Evolutionary conservation across 2,797 vertebrate genomes (phyloP).

Genomic region (Sebastes glaucus): DNA sequence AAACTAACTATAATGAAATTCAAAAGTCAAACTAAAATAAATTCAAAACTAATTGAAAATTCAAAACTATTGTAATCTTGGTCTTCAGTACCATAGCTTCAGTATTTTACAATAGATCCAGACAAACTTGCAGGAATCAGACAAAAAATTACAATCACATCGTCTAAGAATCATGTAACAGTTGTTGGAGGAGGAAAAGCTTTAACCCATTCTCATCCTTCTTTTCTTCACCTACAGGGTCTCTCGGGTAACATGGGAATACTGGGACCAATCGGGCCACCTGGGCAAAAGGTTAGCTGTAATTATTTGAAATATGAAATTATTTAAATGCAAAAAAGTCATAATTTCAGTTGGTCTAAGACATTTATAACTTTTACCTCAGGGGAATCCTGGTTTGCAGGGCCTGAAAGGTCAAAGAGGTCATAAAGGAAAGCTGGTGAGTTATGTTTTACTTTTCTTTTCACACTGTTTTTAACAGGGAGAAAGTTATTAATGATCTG

Average conservation of each 20-base stretch:
- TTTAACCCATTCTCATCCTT: background rate
- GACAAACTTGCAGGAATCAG: background rate
- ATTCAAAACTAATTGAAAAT: no score
- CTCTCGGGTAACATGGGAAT: conserved; percentile 69
- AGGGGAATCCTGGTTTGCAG: conserved; percentile 76
- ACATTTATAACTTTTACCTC: background rate
- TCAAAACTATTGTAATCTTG: no score
- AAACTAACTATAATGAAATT: no score
- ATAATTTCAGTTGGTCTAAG: background rate
- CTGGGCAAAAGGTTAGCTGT: conserved; percentile 74
- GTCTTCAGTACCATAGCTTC: background rate
- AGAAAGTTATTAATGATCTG: background rate
- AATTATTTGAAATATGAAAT: background rate
- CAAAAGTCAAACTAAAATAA: no score
- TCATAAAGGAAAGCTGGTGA: conserved; percentile 74
- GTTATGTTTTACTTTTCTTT: background rate
- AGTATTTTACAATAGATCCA: background rate
- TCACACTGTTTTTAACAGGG: background rate
- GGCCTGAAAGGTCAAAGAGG: conserved; percentile 74
- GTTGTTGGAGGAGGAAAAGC: background rate
- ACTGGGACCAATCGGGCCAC: conserved; percentile 66
- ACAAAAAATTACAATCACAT: background rate
- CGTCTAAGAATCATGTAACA: background rate
- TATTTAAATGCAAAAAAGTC: background rate
- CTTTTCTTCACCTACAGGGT: conserved; percentile 64